These are phyloP conservation scores for Heliconius hortense DNA, from an alignment of 2,888 invertebrate genomes.

Conservation along the genomic window DNA sequence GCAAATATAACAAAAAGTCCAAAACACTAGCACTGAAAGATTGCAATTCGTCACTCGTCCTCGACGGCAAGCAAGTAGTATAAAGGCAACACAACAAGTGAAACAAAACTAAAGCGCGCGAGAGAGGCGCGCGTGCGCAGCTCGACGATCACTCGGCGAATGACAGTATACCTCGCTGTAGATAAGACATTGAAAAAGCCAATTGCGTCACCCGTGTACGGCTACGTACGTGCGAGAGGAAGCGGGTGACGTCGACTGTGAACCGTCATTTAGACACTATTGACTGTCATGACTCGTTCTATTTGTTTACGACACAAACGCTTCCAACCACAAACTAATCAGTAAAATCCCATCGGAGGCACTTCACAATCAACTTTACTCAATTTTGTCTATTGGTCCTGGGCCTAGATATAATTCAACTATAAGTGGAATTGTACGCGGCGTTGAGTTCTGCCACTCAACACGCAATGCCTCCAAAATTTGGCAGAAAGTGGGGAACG, in stretches of 20 bases:
- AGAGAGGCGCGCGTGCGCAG: constrained; percentile 73
- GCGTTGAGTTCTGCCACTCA: too few relatives aligned
- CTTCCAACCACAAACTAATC: constrained; percentile 43
- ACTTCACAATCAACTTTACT: background rate
- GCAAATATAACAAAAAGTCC: constrained; percentile 72
- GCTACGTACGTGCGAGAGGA: constrained; percentile 79
- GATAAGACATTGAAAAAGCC: constrained; percentile 82
- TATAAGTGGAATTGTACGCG: background rate
- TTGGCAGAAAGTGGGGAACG: too few relatives aligned
- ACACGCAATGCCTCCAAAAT: too few relatives aligned
- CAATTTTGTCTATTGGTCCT: background rate
- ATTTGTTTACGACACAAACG: constrained; percentile 63
- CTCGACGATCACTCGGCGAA: constrained; percentile 73
- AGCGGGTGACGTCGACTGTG: constrained; percentile 71
- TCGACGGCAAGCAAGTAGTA: constrained; percentile 71
- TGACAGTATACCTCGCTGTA: constrained; percentile 78
- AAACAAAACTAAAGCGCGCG: constrained; percentile 67
- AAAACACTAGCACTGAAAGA: constrained; percentile 74
- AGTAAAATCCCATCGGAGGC: constrained; percentile 30
- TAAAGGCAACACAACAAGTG: constrained; percentile 65
- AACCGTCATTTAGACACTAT: constrained; percentile 73
- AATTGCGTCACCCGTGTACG: constrained; percentile 78
- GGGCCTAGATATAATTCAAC: background rate
- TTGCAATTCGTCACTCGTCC: constrained; percentile 76
- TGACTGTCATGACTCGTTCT: constrained; percentile 64